phyloP scores from a whole-genome alignment of 2,797 vertebrate species.

The Cynodonichthys magdalenae region DNA sequence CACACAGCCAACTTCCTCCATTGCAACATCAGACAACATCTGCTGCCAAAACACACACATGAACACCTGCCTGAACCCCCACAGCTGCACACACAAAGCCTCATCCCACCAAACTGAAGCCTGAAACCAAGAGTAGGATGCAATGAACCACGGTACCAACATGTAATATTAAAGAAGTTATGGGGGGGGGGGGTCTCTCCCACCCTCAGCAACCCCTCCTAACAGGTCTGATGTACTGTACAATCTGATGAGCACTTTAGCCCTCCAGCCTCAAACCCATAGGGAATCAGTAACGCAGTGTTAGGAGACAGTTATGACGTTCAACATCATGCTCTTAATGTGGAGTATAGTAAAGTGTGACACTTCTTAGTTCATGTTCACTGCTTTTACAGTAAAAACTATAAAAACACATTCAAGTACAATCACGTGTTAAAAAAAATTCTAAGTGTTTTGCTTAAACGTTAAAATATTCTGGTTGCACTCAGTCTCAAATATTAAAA shows the following conservation, averaged over 20 bases:
- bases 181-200: slow-evolving; percentile 64
- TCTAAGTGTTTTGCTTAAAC: background rate
- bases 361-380: background rate
- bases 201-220: slow-evolving; percentile 30
- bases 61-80: background rate
- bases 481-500: background rate
- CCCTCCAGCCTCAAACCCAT: slow-evolving; percentile 10
- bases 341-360: slow-evolving; percentile 1
- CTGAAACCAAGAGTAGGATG: slow-evolving; percentile 14
- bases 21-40: slow-evolving; percentile 22
- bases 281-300: slow-evolving; percentile 5
- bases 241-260: slow-evolving; percentile 40
- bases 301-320: slow-evolving; percentile 31
- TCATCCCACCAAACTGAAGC: slow-evolving; percentile 21
- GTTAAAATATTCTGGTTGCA: background rate
- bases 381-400: background rate
- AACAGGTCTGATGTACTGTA: slow-evolving; percentile 42
- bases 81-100: slow-evolving; percentile 4
- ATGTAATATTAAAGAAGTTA: slow-evolving; percentile 77
- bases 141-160: slow-evolving; percentile 38
- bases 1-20: slow-evolving; percentile 64
- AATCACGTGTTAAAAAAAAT: too few species aligned
- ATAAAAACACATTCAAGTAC: background rate
- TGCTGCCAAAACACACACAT: slow-evolving; percentile 6
- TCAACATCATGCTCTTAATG: slow-evolving; percentile 46